Percentiles rank a stretch among this genome's conserved stretches.
These are phyloP conservation scores for Drosophila lacteicornis DNA, from an alignment of 1,140 invertebrate genomes.

Conservation along the genomic window DNA sequence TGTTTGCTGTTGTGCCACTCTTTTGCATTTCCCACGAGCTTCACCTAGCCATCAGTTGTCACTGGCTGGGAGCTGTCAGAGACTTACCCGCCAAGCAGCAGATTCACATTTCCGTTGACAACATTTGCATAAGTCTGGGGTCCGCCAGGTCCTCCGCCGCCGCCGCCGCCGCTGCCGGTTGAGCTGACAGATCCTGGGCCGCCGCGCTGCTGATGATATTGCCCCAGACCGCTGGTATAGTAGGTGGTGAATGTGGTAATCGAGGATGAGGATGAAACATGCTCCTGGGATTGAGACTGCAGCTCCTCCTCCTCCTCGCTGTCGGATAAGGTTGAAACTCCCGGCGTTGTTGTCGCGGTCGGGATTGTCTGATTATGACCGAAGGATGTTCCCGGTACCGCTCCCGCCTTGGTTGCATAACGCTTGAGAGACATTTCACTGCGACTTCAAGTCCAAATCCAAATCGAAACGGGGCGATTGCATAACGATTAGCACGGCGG, in stretches of 20 bases:
- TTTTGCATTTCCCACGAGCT: constrained; percentile 33
- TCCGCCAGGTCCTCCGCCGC: constrained; percentile 45
- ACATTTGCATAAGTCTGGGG: constrained; percentile 77
- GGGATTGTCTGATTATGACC: constrained; percentile 58
- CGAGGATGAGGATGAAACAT: constrained; percentile 45
- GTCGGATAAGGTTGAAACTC: constrained; percentile 20
- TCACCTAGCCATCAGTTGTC: constrained; percentile 22
- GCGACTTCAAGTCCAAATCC: constrained; percentile 30
- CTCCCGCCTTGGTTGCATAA: constrained; percentile 74
- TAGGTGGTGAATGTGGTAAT: constrained; percentile 55
- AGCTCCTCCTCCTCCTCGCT: constrained; percentile 43
- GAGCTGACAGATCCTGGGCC: constrained; percentile 48
- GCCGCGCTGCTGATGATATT: constrained; percentile 77
- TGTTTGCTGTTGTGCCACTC: constrained; percentile 14
- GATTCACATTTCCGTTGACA: constrained; percentile 87
- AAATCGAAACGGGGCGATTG: constrained; percentile 59
- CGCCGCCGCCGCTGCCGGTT: constrained; percentile 21
- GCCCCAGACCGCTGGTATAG: constrained; percentile 79
- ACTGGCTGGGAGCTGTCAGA: constrained; percentile 27
- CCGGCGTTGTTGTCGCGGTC: constrained; percentile 21
- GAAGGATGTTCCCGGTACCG: background rate
- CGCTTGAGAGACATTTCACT: constrained; percentile 77
- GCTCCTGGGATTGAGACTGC: constrained; percentile 52
- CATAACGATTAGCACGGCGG: constrained; percentile 69
- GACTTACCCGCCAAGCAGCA: constrained; percentile 87